Conservation (phyloP, 2,888 invertebrate species). For the Ophioninae sp. region DNA sequence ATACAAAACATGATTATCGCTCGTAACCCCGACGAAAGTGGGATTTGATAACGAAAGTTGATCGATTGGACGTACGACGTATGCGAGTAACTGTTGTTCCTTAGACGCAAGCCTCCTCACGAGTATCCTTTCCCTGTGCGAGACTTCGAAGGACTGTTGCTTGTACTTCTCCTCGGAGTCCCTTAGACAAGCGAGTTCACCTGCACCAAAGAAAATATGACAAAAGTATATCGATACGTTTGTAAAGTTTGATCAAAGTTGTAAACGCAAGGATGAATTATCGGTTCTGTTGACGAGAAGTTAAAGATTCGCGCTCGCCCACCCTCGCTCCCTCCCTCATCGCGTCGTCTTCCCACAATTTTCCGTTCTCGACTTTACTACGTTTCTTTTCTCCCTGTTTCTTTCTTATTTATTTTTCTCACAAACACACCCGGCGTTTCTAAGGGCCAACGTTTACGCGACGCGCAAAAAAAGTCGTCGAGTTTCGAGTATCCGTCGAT, state of each 20-base stretch:
- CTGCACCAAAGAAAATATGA: conserved; percentile 81
- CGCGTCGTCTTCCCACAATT: conserved; percentile 31
- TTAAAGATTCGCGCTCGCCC: conserved; percentile 8
- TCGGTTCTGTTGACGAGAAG: conserved; percentile 10
- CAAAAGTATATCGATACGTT: conserved; percentile 40
- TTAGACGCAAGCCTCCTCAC: conserved; percentile 96
- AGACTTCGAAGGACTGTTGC: conserved; percentile 92
- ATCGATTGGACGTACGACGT: conserved; percentile 87
- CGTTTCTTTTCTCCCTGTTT: not conserved
- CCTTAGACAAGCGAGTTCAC: conserved; percentile 87
- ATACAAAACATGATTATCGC: not conserved
- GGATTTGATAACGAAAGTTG: not conserved
- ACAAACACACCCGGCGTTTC: no score
- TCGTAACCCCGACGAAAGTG: not conserved
- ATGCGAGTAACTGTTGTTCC: conserved; percentile 98
- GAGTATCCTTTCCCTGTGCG: conserved; percentile 95
- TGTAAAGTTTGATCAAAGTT: not conserved
- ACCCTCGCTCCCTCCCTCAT: not conserved
- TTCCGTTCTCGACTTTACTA: conserved; percentile 3
- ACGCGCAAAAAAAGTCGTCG: not conserved
- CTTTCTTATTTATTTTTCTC: not conserved
- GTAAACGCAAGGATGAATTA: conserved; percentile 11
- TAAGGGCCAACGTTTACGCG: not conserved
- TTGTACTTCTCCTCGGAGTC: conserved; percentile 91
- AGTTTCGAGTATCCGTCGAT: not conserved